phyloP scores from a whole-genome alignment of 2,797 vertebrate genomes.

The Molossus molossus region DNA sequence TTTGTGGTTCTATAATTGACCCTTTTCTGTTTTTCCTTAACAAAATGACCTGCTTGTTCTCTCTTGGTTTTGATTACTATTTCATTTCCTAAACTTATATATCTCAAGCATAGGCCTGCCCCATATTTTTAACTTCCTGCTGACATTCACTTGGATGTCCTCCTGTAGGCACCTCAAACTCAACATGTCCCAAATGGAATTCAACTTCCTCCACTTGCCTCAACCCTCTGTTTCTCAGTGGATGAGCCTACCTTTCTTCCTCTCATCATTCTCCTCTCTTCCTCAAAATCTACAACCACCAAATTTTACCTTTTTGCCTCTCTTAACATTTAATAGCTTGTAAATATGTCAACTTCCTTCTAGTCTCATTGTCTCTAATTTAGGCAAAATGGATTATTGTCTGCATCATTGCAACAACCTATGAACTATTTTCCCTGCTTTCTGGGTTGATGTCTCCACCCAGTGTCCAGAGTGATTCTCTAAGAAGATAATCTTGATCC shows the following conservation, averaged over 20 bases:
- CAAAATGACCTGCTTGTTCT: background rate
- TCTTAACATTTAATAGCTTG: background rate
- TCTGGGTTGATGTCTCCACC: background rate
- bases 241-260: background rate
- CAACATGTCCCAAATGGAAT: background rate
- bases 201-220: background rate
- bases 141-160: background rate
- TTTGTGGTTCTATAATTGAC: background rate
- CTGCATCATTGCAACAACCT: background rate
- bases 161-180: background rate
- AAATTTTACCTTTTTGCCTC: background rate
- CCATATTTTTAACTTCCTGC: conserved; percentile 20
- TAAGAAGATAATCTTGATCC: background rate
- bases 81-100: background rate
- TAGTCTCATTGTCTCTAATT: background rate
- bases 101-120: background rate
- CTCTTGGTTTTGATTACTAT: background rate
- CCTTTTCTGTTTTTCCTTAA: background rate
- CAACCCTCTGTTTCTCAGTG: background rate
- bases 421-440: background rate
- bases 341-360: background rate
- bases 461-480: background rate
- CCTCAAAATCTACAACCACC: background rate
- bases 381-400: background rate
- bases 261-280: background rate